phyloP scores from a whole-genome alignment of 2,113 vertebrate genomes.

The Dryoscopus gambensis region DNA sequence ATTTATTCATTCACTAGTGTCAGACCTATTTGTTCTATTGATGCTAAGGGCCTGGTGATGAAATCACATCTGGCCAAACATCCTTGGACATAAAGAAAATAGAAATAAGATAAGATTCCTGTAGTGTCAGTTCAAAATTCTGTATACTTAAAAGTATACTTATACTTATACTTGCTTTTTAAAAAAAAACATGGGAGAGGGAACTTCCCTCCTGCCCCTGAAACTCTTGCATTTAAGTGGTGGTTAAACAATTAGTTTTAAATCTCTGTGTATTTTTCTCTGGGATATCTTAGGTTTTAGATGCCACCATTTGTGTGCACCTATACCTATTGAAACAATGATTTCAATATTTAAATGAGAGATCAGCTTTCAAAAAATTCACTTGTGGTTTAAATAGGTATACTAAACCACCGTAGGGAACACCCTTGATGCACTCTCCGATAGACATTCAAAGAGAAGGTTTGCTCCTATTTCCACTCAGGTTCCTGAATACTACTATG shows the following conservation, averaged over 20 bases:
- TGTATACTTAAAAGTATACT: not conserved
- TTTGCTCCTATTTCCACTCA: not conserved
- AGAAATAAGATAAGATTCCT: not conserved
- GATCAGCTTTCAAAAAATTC: not conserved
- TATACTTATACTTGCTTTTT: not conserved
- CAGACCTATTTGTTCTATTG: not conserved
- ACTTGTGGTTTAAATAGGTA: not conserved
- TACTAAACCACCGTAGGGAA: not conserved
- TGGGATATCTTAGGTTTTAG: not conserved
- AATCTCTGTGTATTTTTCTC: not conserved
- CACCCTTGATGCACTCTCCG: not conserved
- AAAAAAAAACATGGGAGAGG: not conserved
- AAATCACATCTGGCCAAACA: not conserved
- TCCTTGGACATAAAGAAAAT: not conserved
- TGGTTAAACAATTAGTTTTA: not conserved
- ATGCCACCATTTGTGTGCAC: not conserved
- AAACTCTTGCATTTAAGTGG: not conserved
- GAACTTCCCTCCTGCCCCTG: fast-evolving
- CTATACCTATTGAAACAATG: not conserved
- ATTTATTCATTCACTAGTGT: not conserved
- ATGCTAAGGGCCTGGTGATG: not conserved
- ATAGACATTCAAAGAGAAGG: not conserved
- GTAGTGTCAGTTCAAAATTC: not conserved
- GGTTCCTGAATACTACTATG: not conserved
- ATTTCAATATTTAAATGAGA: not conserved